Conservation (phyloP, 2,888 invertebrate genomes). For the Drosophila mulleri region DNA sequence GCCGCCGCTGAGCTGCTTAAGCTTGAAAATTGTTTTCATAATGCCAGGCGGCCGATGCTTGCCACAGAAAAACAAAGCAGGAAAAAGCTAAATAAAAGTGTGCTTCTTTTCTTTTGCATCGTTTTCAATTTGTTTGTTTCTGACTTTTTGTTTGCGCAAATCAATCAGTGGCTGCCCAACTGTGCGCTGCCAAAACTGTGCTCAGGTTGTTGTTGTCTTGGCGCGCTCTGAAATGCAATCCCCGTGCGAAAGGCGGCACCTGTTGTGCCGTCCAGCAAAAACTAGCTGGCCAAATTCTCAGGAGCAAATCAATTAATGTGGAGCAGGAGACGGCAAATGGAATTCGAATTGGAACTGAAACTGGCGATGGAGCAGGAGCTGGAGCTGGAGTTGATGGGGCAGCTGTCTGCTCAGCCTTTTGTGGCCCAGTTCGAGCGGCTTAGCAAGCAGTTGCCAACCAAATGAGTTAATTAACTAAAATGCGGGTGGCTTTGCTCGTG, state of each 20-base stretch:
- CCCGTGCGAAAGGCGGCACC: slow-evolving; percentile 83
- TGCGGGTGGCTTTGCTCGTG: slow-evolving; percentile 82
- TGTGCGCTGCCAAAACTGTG: slow-evolving; percentile 54
- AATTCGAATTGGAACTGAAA: slow-evolving; percentile 1
- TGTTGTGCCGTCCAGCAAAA: slow-evolving; percentile 54
- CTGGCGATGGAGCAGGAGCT: background rate
- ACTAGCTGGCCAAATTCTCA: slow-evolving; percentile 32
- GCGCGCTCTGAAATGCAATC: slow-evolving; percentile 81
- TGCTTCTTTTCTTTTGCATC: background rate
- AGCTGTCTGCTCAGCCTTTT: slow-evolving; percentile 29
- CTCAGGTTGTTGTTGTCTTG: slow-evolving; percentile 41
- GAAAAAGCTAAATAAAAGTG: background rate
- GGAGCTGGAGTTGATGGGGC: background rate
- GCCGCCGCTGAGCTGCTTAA: slow-evolving; percentile 66
- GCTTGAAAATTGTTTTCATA: slow-evolving; percentile 79
- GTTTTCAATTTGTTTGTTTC: background rate
- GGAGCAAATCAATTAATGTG: slow-evolving; percentile 82
- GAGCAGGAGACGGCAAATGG: slow-evolving; percentile 1
- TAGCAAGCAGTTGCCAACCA: slow-evolving; percentile 80
- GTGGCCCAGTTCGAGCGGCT: slow-evolving; percentile 70
- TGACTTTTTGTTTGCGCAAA: slow-evolving; percentile 74
- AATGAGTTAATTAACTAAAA: slow-evolving; percentile 85
- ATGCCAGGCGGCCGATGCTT: slow-evolving; percentile 52
- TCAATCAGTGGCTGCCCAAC: slow-evolving; percentile 64
- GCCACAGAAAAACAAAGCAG: slow-evolving; percentile 14